phyloP scores from a whole-genome alignment of 2,888 invertebrate genomes.

The Dilophus febrilis region DNA sequence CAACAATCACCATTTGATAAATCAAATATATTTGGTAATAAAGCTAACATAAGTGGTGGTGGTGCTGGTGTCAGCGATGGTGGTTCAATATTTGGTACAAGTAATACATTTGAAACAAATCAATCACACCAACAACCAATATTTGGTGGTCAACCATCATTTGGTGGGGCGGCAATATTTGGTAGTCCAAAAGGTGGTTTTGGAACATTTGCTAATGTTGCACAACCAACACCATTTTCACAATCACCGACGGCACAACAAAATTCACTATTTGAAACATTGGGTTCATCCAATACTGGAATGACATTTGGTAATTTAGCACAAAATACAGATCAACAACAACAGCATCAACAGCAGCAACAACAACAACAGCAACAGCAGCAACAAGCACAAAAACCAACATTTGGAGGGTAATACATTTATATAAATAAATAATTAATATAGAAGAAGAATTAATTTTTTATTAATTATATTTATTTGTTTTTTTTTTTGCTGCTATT shows the following conservation, averaged over 20 bases:
- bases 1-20: constrained; percentile 1
- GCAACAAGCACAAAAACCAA: constrained; percentile 19
- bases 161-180: constrained; percentile 26
- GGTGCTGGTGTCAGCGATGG: constrained; percentile 5
- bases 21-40: neutral
- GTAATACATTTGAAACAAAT: constrained; percentile 12
- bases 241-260: constrained; percentile 10
- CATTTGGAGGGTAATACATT: constrained; percentile 22
- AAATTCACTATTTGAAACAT: constrained; percentile 24
- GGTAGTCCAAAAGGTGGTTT: constrained; percentile 18
- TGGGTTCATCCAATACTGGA: constrained; percentile 24
- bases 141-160: constrained; percentile 21
- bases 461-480: neutral
- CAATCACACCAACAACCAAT: constrained; percentile 8
- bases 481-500: neutral
- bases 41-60: constrained; percentile 5
- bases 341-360: neutral
- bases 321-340: constrained; percentile 16
- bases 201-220: constrained; percentile 17
- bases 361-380: neutral
- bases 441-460: neutral
- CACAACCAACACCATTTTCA: constrained; percentile 10
- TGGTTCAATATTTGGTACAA: constrained; percentile 20
- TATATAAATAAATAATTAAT: neutral
- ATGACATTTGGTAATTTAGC: constrained; percentile 29